Base-by-base conservation (phyloP, 2,113 vertebrate genomes). In the Perca flavescens region DNA sequence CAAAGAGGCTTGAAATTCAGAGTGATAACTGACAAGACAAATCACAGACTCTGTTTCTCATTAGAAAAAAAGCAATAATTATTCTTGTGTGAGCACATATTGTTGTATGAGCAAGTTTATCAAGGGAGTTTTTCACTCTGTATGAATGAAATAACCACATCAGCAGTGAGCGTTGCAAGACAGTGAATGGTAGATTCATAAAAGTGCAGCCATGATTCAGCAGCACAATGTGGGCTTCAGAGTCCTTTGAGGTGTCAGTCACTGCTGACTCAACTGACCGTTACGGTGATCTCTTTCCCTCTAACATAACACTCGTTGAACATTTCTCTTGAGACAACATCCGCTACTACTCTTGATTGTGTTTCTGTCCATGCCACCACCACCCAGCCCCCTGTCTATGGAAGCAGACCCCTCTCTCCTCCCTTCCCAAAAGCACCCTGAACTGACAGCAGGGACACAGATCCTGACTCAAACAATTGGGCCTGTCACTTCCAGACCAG, bases 401-500 rank as follows among this genome's bases (percentile, higher is more conserved):
- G 11, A 13, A 13, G 57, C 28, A 57, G 40, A 68, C 60, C 68
- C 17, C n/a, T 54, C 68, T 66, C 15, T 34, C 66, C 58, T 84
- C n/a, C 15, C 12, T 62, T 71, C 21, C 17, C 43, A 67, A 31
- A 65, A 83, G 68, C 84, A 86, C 77, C 56, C 65, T 83, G 65
- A 85, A 36, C 46, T 89, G 92, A 94, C 88, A 90, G 85, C 82
- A 74, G 73, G 47, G 81, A 84, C 67, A 69, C 77, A 68, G 52
- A 89, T 64, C 74, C 79, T 87, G 84, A 89, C 82, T 92, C 74
- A 78, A 77, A 91, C 88, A 91, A 91, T 87, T 79, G 87, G 83
- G 80, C 72, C 87, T 92, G 91, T 94, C 91, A 92, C 85, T 86
- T 89, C 81, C 91, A 92, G 88, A 86, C 84, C 2, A 40, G 53